Percentiles rank a stretch among this genome's conserved stretches.
These are phyloP conservation scores for Eonycteris spelaea DNA, from an alignment of 2,113 vertebrate genomes.

Conservation along the genomic window DNA sequence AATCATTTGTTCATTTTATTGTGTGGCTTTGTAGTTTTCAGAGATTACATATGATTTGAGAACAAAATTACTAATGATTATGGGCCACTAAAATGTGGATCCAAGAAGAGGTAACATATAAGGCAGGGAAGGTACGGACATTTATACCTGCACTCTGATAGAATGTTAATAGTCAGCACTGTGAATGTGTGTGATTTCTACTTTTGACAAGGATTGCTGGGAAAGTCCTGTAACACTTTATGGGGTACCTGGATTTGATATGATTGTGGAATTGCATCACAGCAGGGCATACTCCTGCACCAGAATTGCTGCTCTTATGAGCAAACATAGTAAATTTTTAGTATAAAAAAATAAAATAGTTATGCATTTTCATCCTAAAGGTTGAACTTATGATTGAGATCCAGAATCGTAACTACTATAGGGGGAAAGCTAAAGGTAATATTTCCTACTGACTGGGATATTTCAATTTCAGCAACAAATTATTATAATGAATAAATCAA, in stretches of 20 bases:
- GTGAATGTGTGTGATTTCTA: background rate
- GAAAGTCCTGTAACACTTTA: background rate
- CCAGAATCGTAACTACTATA: background rate
- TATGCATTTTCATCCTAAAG: background rate
- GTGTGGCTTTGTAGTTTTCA: background rate
- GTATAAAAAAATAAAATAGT: background rate
- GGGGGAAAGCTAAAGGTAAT: background rate
- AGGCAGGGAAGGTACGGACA: background rate
- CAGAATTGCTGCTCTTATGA: background rate
- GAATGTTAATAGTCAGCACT: background rate
- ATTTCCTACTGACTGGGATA: background rate
- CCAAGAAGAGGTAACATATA: background rate
- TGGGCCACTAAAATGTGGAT: background rate
- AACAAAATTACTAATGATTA: background rate
- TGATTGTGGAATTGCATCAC: background rate
- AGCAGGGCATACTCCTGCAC: background rate
- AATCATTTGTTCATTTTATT: background rate
- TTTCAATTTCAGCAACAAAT: slow-evolving; percentile 22
- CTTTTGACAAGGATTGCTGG: background rate
- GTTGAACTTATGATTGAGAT: background rate
- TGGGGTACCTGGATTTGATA: background rate
- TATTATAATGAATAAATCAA: background rate
- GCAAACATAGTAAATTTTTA: background rate
- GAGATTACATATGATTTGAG: background rate
- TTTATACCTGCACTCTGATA: background rate